These are phyloP conservation scores for Periophthalmodon schlosseri DNA, from an alignment of 2,113 vertebrate species.

Conservation along the genomic window DNA sequence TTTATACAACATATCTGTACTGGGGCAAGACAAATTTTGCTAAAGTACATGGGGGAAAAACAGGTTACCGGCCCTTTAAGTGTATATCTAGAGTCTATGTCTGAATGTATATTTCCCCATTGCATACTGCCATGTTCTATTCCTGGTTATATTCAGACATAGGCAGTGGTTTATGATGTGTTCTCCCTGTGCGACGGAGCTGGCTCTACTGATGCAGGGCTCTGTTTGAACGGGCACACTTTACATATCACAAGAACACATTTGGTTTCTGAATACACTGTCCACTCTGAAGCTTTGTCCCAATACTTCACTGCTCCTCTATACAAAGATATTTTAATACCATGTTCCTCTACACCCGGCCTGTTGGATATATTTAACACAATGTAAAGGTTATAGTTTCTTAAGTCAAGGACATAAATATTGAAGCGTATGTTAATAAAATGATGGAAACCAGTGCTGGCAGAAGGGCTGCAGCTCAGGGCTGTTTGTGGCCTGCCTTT, in stretches of 20 bases:
- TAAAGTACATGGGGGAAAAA: too few species aligned
- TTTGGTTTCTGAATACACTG: conserved; percentile 23
- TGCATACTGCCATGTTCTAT: background rate
- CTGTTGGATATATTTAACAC: conserved; percentile 53
- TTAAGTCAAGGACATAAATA: conserved; percentile 63
- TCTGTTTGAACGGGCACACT: conserved; percentile 21
- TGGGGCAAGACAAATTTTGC: too few species aligned
- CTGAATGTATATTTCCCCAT: background rate
- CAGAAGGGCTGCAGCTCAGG: conserved; percentile 45
- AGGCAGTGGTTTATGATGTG: background rate
- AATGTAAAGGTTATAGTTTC: conserved; percentile 59
- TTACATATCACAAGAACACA: conserved; percentile 43
- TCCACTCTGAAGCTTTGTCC: conserved; percentile 19
- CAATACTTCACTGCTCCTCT: conserved; percentile 25
- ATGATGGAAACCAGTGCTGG: conserved; percentile 8
- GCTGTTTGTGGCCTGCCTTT: conserved; percentile 63
- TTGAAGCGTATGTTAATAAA: conserved; percentile 69
- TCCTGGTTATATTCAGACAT: background rate
- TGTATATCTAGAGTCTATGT: background rate
- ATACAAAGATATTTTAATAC: conserved; percentile 58
- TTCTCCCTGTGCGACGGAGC: conserved; percentile 7
- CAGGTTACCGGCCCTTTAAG: background rate
- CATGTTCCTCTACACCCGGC: conserved; percentile 37
- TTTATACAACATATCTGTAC: too few species aligned
- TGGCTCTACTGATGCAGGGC: background rate